phyloP scores from a whole-genome alignment of 2,797 vertebrate species.

The Chelon labrosus region DNA sequence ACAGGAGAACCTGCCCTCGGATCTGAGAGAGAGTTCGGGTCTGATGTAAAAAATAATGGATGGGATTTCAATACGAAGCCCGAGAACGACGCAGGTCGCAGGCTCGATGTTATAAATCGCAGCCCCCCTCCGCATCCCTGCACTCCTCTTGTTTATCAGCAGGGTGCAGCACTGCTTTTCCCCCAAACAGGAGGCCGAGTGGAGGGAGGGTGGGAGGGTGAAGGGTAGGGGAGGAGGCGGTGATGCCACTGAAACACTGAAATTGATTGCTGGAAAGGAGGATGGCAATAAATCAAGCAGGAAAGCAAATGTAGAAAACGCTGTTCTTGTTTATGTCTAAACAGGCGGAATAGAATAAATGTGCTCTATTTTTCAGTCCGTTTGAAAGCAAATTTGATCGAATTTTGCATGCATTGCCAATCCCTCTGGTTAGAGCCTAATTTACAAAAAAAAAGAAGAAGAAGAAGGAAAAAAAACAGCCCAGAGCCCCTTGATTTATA shows the following conservation, averaged over 20 bases:
- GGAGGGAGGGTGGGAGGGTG: background rate
- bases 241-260: constrained; percentile 73
- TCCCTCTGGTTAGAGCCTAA: constrained; percentile 66
- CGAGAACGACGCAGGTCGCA: too few relatives aligned
- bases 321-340: constrained; percentile 86
- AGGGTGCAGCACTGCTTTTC: constrained; percentile 95
- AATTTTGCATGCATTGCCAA: constrained; percentile 78
- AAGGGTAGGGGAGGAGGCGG: background rate
- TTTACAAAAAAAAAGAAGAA: constrained; percentile 33
- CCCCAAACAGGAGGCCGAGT: constrained; percentile 60
- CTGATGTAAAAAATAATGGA: constrained; percentile 12
- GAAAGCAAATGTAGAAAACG: constrained; percentile 84
- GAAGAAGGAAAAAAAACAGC: constrained; percentile 23
- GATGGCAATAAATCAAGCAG: constrained; percentile 86
- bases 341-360: constrained; percentile 86
- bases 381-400: constrained; percentile 86
- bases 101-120: background rate
- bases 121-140: constrained; percentile 37
- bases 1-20: constrained; percentile 1
- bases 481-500: constrained; percentile 63
- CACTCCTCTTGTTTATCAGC: constrained; percentile 80
- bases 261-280: constrained; percentile 84
- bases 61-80: constrained; percentile 11
- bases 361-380: constrained; percentile 85
- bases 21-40: constrained; percentile 2